Percentiles rank a stretch among this genome's conserved stretches.
These are phyloP conservation scores for Sarcophaga peregrina DNA, from an alignment of 1,140 invertebrate species.

Conservation along the genomic window DNA sequence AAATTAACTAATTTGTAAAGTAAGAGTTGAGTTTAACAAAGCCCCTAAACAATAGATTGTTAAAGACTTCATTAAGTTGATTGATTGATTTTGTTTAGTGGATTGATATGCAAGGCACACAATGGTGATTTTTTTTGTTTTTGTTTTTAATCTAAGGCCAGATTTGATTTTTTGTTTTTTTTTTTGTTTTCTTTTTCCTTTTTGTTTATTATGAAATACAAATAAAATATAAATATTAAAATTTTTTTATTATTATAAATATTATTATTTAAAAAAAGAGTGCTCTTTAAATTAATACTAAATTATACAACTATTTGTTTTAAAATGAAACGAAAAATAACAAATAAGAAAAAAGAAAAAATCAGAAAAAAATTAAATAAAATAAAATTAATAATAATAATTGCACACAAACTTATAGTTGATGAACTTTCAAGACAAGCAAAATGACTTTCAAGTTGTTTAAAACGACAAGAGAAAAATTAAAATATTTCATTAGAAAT, in stretches of 20 bases:
- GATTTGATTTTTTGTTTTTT: too few relatives aligned
- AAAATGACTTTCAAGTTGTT: too few relatives aligned
- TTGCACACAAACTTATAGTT: slow-evolving; percentile 33
- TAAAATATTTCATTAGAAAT: background rate
- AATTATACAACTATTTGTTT: slow-evolving; percentile 16
- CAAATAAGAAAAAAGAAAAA: background rate
- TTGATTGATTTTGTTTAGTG: background rate
- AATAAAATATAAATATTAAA: background rate
- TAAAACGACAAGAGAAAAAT: background rate
- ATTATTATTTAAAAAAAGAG: slow-evolving; percentile 17
- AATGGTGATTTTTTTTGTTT: slow-evolving; percentile 29
- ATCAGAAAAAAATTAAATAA: slow-evolving; percentile 6
- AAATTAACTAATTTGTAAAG: slow-evolving; percentile 45
- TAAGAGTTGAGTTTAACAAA: background rate
- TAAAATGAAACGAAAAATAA: too few relatives aligned
- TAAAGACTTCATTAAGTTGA: background rate
- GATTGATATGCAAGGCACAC: slow-evolving; percentile 18
- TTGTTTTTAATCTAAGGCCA: slow-evolving; percentile 4
- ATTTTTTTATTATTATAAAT: slow-evolving; percentile 33
- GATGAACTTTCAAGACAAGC: background rate
- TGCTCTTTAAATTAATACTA: slow-evolving; percentile 22
- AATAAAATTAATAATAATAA: slow-evolving; percentile 16
- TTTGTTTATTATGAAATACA: background rate
- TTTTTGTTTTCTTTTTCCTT: too few relatives aligned
- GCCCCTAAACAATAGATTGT: background rate